Evolutionary conservation across 2,113 vertebrate genomes (phyloP).

Genomic region (Odontophorus gujanensis): DNA sequence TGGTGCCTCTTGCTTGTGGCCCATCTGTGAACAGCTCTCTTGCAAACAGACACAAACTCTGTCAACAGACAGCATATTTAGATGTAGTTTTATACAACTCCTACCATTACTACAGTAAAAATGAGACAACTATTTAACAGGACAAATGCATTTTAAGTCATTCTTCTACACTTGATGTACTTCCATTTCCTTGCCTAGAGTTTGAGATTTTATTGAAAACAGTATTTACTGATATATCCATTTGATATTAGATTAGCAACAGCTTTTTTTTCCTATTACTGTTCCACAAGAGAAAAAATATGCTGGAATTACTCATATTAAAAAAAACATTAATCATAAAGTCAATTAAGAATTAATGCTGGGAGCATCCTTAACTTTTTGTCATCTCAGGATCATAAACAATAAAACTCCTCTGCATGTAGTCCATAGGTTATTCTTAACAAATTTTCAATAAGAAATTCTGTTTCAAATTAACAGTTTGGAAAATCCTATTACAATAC

Average conservation of each 20-base stretch:
- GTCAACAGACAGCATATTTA: not conserved
- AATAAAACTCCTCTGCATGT: not conserved
- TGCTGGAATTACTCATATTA: not conserved
- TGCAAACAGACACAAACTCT: fast-evolving
- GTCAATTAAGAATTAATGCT: not conserved
- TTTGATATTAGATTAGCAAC: not conserved
- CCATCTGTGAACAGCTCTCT: not conserved
- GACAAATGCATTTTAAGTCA: too few relatives aligned
- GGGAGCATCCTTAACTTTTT: not conserved
- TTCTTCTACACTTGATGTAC: not conserved
- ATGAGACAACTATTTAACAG: not conserved
- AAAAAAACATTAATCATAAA: not conserved
- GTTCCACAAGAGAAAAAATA: not conserved
- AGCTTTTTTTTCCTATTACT: not conserved
- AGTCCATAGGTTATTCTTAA: not conserved
- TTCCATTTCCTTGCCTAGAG: not conserved
- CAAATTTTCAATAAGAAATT: not conserved
- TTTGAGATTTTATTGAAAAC: not conserved
- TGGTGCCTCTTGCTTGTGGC: not conserved
- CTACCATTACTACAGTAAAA: not conserved
- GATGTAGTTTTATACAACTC: not conserved
- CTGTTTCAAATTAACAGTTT: not conserved
- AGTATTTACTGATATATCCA: not conserved
- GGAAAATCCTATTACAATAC: not conserved
- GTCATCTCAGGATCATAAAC: not conserved